A percentile compares a stretch with the other conserved stretches of the same genome.
Evolutionary conservation across 2,797 vertebrate species (phyloP).

Genomic region (Rhinogobio ventralis): DNA sequence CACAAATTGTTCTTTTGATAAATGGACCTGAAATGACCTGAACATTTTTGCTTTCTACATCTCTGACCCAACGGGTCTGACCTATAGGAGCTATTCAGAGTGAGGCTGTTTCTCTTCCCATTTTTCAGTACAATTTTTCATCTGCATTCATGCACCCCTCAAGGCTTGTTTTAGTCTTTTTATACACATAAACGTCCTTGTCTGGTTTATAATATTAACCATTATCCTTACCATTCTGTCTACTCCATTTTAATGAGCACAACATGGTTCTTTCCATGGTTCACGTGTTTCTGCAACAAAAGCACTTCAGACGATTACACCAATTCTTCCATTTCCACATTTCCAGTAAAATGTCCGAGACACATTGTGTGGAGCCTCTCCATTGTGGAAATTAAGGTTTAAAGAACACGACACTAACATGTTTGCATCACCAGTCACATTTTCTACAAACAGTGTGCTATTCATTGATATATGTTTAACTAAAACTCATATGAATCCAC

Average conservation of each 20-base stretch:
- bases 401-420: neutral
- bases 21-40: no score
- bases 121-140: neutral
- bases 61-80: neutral
- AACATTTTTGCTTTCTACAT: neutral
- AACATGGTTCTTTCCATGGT: neutral
- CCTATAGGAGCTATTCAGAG: neutral
- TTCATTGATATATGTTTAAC: neutral
- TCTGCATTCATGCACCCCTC: neutral
- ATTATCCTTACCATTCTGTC: neutral
- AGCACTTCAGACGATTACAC: neutral
- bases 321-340: neutral
- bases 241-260: neutral
- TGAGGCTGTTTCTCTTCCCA: neutral
- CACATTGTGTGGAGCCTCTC: neutral
- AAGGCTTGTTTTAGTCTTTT: neutral
- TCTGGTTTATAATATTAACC: no score
- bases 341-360: neutral
- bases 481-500: neutral
- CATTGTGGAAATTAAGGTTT: neutral
- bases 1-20: no score
- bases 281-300: neutral
- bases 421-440: neutral
- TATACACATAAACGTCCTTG: neutral
- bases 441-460: neutral